Evolutionary conservation across 2,888 invertebrate genomes (phyloP).

Genomic region (Plusia festucae): DNA sequence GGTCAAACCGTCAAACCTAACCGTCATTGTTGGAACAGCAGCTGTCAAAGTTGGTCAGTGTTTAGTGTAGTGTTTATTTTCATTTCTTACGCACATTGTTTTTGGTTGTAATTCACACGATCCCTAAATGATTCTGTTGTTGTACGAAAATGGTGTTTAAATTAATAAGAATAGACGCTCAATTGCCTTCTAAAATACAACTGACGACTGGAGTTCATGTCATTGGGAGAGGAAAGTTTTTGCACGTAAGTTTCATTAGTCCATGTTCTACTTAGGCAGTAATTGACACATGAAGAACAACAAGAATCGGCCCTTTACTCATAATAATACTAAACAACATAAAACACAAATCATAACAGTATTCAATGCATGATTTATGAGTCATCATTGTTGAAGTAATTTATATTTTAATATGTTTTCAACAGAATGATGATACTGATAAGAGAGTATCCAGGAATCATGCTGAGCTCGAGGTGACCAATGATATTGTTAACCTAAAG

Average conservation of each 20-base stretch:
- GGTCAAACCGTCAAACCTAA: no score
- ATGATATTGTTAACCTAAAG: slow-evolving; percentile 76
- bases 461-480: slow-evolving; percentile 79
- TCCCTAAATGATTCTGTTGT: background rate
- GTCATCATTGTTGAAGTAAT: background rate
- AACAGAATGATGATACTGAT: slow-evolving; percentile 80
- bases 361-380: no score
- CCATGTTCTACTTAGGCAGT: no score
- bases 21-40: no score
- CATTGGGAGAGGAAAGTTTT: slow-evolving; percentile 79
- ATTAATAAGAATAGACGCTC: slow-evolving; percentile 74
- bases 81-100: background rate
- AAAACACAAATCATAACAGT: no score
- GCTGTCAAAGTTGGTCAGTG: background rate
- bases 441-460: slow-evolving; percentile 88
- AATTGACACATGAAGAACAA: background rate
- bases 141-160: slow-evolving; percentile 74
- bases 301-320: no score
- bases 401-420: background rate
- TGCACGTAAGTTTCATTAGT: slow-evolving; percentile 71
- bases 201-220: slow-evolving; percentile 72
- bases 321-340: no score
- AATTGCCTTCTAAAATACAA: slow-evolving; percentile 71
- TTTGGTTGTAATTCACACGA: no score
- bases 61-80: background rate